Conservation (phyloP, 2,888 invertebrate species). For the Schizaphis graminum region DNA sequence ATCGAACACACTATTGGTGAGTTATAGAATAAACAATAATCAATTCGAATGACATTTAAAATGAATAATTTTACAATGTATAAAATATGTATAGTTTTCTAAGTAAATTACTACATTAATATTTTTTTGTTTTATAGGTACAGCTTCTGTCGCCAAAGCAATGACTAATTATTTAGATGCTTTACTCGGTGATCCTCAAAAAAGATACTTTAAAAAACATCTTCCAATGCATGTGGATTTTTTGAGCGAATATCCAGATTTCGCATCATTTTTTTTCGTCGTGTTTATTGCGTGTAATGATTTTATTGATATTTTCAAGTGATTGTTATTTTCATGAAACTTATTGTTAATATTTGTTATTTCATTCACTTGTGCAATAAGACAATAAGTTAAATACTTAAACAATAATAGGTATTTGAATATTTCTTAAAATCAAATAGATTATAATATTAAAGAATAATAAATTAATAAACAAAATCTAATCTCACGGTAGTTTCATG, state of each 20-base stretch:
- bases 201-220: constrained; percentile 72
- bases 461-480: not conserved
- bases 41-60: not conserved
- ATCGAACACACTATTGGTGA: constrained; percentile 88
- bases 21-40: not conserved
- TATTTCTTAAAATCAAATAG: not conserved
- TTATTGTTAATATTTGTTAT: not conserved
- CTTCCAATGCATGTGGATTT: constrained; percentile 77
- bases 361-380: not conserved
- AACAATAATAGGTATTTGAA: not conserved
- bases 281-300: constrained; percentile 41
- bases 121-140: constrained; percentile 73
- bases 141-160: constrained; percentile 83
- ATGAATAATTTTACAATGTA: not conserved
- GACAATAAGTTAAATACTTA: not conserved
- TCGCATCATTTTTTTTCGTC: constrained; percentile 51
- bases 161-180: constrained; percentile 81
- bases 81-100: too few species aligned
- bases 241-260: constrained; percentile 79
- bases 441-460: not conserved
- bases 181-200: constrained; percentile 76
- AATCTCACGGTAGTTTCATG: not conserved
- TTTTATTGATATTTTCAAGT: not conserved
- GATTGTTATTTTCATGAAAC: not conserved
- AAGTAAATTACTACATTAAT: not conserved